Evolutionary conservation across 2,797 vertebrate species (phyloP).

Genomic region (Tamandua tetradactyla): DNA sequence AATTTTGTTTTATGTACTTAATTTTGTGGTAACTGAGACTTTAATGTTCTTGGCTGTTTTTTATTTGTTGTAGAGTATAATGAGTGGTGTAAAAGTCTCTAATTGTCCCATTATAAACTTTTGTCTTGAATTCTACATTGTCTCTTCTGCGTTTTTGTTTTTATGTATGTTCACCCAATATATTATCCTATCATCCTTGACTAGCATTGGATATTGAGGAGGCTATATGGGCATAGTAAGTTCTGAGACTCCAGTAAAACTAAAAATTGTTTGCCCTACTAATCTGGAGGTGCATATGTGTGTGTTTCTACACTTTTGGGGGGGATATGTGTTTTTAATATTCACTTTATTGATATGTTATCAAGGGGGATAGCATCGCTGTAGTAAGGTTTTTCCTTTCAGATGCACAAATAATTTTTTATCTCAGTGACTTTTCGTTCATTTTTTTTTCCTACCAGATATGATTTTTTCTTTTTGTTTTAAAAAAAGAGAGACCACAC

Average conservation of each 20-base stretch:
- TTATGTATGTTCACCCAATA: background rate
- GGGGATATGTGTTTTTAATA: background rate
- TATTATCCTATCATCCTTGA: background rate
- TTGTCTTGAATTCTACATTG: background rate
- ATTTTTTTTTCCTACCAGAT: background rate
- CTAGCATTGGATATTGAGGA: background rate
- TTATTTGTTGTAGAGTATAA: background rate
- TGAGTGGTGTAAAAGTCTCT: background rate
- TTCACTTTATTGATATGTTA: background rate
- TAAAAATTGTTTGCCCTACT: background rate
- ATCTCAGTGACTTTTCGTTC: background rate
- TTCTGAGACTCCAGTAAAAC: background rate
- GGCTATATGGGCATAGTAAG: background rate
- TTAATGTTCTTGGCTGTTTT: background rate
- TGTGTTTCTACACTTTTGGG: background rate
- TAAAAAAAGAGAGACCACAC: background rate
- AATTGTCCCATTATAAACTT: background rate
- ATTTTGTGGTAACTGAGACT: slow-evolving; percentile 44
- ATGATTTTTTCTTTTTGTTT: background rate
- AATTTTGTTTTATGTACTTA: slow-evolving; percentile 25
- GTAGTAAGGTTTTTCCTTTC: background rate
- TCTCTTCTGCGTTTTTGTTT: background rate
- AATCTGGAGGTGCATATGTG: background rate
- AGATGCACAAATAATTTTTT: background rate
- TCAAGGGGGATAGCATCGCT: background rate